Percentiles rank a stretch among this genome's conserved stretches.
These are phyloP conservation scores for Lucilia cuprina DNA, from an alignment of 1,140 invertebrate genomes.

Conservation along the genomic window DNA sequence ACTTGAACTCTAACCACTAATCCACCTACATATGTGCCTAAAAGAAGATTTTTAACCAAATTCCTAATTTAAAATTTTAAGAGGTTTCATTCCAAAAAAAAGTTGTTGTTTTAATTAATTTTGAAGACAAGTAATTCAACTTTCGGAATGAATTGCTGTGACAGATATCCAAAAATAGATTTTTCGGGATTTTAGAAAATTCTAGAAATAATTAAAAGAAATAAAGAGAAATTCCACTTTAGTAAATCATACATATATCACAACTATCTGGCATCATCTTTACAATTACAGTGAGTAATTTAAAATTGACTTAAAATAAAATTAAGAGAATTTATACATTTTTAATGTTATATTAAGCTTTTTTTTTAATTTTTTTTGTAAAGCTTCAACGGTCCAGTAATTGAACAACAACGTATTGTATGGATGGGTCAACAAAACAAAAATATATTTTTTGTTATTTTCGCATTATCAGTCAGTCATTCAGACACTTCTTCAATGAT, in stretches of 20 bases:
- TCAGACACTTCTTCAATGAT: neutral
- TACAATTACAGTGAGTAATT: neutral
- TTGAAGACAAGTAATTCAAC: too few relatives aligned
- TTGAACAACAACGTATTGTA: neutral
- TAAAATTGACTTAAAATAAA: neutral
- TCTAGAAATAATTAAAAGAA: too few relatives aligned
- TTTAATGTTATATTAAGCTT: neutral
- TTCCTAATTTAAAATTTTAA: too few relatives aligned
- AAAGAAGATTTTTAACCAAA: too few relatives aligned
- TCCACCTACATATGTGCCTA: too few relatives aligned
- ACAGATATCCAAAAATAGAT: too few relatives aligned
- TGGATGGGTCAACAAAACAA: neutral
- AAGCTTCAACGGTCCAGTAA: constrained; percentile 5
- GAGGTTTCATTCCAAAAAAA: too few relatives aligned
- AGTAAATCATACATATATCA: too few relatives aligned
- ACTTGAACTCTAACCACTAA: too few relatives aligned
- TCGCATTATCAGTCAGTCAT: neutral
- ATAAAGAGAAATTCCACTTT: neutral
- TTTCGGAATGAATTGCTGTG: too few relatives aligned
- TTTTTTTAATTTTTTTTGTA: neutral
- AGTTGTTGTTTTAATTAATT: too few relatives aligned
- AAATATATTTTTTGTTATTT: neutral
- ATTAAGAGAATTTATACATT: neutral
- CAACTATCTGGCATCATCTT: neutral
- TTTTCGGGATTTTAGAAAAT: too few relatives aligned